A percentile compares a stretch with the other conserved stretches of the same genome.
Conservation (phyloP, 2,797 vertebrate species). For the Hypotaenidia philippensis region DNA sequence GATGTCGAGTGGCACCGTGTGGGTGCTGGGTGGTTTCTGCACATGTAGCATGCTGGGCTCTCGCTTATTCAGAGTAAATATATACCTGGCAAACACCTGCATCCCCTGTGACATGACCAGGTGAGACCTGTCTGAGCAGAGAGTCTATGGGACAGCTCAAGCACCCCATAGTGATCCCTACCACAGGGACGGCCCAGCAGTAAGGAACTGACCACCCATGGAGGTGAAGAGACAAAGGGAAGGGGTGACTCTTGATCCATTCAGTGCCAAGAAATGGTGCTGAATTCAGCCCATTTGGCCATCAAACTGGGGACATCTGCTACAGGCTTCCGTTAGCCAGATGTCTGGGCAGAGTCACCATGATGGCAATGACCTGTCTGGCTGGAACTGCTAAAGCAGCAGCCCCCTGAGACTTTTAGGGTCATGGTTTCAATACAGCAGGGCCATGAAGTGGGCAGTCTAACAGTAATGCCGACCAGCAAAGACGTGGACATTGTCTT, state of each 20-base stretch:
- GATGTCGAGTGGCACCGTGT: neutral
- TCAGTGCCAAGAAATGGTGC: neutral
- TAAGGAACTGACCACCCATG: neutral
- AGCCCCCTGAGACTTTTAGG: neutral
- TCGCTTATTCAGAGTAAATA: neutral
- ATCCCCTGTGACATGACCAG: neutral
- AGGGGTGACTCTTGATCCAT: neutral
- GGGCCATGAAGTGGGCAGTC: neutral
- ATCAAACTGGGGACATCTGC: neutral
- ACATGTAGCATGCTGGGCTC: neutral
- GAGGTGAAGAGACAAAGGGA: neutral
- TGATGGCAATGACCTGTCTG: accelerated
- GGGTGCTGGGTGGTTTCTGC: neutral
- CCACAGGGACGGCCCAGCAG: accelerated
- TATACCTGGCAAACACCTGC: neutral
- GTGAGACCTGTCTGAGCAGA: neutral
- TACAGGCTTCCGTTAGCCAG: neutral
- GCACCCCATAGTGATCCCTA: neutral
- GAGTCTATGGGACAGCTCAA: neutral
- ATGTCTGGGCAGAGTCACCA: neutral
- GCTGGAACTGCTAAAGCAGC: neutral
- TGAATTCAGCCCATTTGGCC: neutral
- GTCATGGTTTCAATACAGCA: neutral
- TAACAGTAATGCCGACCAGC: conserved; percentile 78
- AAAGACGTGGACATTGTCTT: conserved; percentile 91